Evolutionary conservation across 2,797 vertebrate species (phyloP).

Genomic region (Acomys russatus): DNA sequence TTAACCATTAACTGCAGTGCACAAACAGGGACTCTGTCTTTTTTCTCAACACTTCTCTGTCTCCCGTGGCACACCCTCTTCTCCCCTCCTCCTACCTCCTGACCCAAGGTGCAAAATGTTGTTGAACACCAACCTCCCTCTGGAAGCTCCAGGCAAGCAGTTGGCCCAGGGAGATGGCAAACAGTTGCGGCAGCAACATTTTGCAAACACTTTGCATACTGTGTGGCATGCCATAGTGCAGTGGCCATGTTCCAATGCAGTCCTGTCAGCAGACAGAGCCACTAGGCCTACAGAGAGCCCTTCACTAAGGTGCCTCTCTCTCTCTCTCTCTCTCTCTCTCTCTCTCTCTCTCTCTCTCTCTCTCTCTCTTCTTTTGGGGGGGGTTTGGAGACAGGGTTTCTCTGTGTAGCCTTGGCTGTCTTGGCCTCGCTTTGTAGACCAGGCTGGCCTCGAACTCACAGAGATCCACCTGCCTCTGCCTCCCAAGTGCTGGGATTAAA

Average conservation of each 20-base stretch:
- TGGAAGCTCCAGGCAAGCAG: not conserved
- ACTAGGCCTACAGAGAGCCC: not conserved
- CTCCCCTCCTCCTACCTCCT: not conserved
- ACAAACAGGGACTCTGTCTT: constrained; percentile 76
- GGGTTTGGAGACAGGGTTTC: no score
- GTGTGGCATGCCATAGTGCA: rapidly evolving
- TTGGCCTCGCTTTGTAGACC: no score
- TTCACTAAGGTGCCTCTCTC: no score
- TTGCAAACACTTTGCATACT: not conserved
- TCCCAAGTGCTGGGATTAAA: no score
- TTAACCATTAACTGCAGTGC: constrained; percentile 71
- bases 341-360: no score
- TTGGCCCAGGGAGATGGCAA: not conserved
- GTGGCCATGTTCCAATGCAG: rapidly evolving
- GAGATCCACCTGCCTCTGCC: no score
- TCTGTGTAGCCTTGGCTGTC: no score
- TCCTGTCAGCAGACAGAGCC: not conserved
- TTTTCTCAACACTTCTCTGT: not conserved
- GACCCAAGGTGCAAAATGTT: not conserved
- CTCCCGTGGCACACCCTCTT: not conserved
- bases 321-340: no score
- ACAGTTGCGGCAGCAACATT: not conserved
- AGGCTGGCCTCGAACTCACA: no score
- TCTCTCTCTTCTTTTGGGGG: no score
- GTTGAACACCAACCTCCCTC: not conserved